Evolutionary conservation across 2,113 vertebrate species (phyloP).

Genomic region (Oxyruncus cristatus): DNA sequence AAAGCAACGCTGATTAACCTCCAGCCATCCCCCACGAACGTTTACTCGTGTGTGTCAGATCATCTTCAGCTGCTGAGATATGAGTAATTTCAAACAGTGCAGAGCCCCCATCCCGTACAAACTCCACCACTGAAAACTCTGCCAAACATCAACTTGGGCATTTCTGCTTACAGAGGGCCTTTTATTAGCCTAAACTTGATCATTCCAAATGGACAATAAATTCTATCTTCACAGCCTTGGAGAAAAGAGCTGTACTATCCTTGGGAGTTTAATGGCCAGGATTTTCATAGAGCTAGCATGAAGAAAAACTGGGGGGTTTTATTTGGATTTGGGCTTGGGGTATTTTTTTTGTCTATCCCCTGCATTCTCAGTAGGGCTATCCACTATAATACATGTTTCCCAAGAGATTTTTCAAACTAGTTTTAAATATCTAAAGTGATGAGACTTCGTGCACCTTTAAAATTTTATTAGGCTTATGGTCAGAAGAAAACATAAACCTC

Average conservation of each 20-base stretch:
- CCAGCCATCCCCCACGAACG: constrained; percentile 1
- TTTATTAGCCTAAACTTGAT: constrained; percentile 61
- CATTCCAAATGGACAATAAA: constrained; percentile 62
- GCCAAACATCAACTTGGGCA: constrained; percentile 16
- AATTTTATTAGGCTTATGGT: constrained; percentile 44
- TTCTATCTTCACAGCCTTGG: constrained; percentile 28
- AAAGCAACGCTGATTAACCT: constrained; percentile 22
- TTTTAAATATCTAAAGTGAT: constrained; percentile 58
- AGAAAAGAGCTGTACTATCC: background rate
- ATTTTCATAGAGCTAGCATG: constrained; percentile 21
- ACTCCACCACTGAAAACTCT: constrained; percentile 18
- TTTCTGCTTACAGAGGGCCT: constrained; percentile 51
- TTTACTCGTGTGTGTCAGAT: constrained; percentile 18
- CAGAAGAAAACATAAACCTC: constrained; percentile 53
- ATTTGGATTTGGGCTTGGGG: background rate
- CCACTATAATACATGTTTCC: background rate
- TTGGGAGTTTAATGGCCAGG: constrained; percentile 9
- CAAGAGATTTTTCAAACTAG: background rate
- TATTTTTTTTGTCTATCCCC: background rate
- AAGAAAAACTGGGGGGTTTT: background rate
- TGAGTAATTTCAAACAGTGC: background rate
- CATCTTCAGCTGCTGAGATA: background rate
- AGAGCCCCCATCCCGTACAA: constrained; percentile 15
- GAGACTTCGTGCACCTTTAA: constrained; percentile 46
- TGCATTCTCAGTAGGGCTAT: background rate